Base-by-base conservation (phyloP, 1,140 invertebrate genomes). In the Octopus sinensis region DNA sequence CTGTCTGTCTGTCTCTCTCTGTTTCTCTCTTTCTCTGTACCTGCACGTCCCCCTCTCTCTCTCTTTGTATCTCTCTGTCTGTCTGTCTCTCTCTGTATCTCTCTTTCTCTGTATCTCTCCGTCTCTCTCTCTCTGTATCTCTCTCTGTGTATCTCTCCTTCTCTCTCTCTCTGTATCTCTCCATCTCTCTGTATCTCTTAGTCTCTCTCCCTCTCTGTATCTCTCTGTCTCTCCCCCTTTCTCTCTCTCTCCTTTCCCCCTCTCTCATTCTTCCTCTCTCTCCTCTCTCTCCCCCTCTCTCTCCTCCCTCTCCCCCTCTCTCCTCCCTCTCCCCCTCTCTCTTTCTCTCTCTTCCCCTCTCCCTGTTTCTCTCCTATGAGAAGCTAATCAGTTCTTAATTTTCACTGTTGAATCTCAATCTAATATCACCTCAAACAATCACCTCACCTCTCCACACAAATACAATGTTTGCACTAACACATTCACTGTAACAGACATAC, bases 211-310 rank as follows among this genome's bases (percentile, higher is more conserved):
- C 3, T 62, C 17, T 17, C 17, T 17, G 1, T 17, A 1, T 17
- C 17, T 17, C 17, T 17, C 17, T 17, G 9, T 62, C 56, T 62
- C 56, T 3, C 17, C 17, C 56, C 3, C 56, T 62, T 3, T 62
- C 56, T 62, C 56, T 62, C 3, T 3, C 3, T 62, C 3, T 62
- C 56, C 3, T 17, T 62, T 17, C 3, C 17, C 56, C 17, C 56
- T 62, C 56, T 62, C 56, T 62, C 56, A 7, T 62, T 62, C 56
- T 62, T 62, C 17, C 56, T 68, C 76, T 81, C 56, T 53, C 52
- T 79, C 30, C 17, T 17, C 17, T 62, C 17, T 17, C 17, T 62
- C 17, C 56, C 17, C 56, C 17, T 62, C 56, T 62, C 56, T 62
- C 17, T 62, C 56, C 3, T 3, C 3, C 3, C 17, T 62, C 3